Conservation (phyloP, 2,888 invertebrate genomes). For the Anoncus sp. region DNA sequence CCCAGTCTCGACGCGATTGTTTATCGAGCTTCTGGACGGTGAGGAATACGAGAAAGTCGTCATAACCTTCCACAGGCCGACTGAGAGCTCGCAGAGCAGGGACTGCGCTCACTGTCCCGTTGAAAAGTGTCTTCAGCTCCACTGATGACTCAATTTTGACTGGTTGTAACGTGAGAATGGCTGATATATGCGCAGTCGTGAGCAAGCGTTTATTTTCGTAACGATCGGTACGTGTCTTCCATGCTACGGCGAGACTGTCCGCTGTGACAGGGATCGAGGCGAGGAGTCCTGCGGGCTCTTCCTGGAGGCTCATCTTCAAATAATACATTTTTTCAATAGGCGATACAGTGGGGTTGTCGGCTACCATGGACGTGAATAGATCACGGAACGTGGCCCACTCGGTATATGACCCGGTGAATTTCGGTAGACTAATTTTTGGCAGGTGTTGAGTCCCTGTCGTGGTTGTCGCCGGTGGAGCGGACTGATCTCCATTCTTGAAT, state of each 20-base stretch:
- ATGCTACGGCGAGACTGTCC: slow-evolving; percentile 40
- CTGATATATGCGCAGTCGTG: not conserved
- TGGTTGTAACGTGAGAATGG: not conserved
- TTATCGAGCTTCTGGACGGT: too few species aligned
- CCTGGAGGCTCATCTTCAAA: slow-evolving; percentile 6
- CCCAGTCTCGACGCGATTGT: too few species aligned
- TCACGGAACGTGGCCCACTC: slow-evolving; percentile 18
- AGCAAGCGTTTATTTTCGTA: slow-evolving; percentile 31
- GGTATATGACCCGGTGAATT: not conserved
- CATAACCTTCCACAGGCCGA: too few species aligned
- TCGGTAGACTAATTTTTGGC: not conserved
- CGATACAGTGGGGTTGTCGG: not conserved
- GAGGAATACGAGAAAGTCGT: too few species aligned
- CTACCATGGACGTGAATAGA: not conserved
- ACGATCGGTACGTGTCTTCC: slow-evolving; percentile 28
- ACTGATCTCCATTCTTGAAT: too few species aligned
- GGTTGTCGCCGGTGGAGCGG: too few species aligned
- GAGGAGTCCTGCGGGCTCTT: slow-evolving; percentile 37
- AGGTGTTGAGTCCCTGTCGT: too few species aligned
- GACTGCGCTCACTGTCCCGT: too few species aligned
- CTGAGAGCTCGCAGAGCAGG: too few species aligned
- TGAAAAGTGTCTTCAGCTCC: too few species aligned
- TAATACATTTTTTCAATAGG: slow-evolving; percentile 11
- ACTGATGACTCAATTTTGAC: not conserved
- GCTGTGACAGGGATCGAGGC: slow-evolving; percentile 42